These are phyloP conservation scores for Rhorus exstirpatorius DNA, from an alignment of 2,888 invertebrate genomes.

Conservation along the genomic window DNA sequence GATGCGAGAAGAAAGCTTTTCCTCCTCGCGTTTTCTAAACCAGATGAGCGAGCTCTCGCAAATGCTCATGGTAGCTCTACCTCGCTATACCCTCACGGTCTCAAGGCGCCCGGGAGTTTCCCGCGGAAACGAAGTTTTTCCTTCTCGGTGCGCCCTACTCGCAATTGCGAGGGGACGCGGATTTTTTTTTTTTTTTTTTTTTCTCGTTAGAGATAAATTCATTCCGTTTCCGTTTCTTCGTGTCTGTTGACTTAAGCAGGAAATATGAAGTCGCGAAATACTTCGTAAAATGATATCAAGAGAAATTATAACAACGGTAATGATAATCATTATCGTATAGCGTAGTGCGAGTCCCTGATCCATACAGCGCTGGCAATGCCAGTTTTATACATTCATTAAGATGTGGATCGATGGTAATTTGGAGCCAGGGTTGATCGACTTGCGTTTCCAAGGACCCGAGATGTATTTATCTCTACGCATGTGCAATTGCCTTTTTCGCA, in stretches of 20 bases:
- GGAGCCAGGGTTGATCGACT: no score
- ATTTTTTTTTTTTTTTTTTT: slow-evolving; percentile 32
- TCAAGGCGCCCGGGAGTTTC: slow-evolving; percentile 54
- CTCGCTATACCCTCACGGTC: slow-evolving; percentile 23
- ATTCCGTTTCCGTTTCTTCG: slow-evolving; percentile 49
- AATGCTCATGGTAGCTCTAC: slow-evolving; percentile 40
- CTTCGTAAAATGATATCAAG: slow-evolving; percentile 5
- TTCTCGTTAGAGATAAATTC: slow-evolving; percentile 54
- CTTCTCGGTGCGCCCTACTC: slow-evolving; percentile 8
- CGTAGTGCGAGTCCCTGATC: no score
- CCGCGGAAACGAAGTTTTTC: slow-evolving; percentile 68
- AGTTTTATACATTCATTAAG: no score
- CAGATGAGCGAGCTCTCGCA: slow-evolving; percentile 46
- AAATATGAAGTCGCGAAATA: slow-evolving; percentile 13
- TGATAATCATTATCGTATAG: neutral
- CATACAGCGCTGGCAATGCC: no score
- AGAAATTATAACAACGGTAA: neutral
- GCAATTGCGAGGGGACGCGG: slow-evolving; percentile 11
- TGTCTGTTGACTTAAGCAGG: slow-evolving; percentile 20
- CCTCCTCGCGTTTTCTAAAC: slow-evolving; percentile 51
- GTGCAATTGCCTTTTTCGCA: no score
- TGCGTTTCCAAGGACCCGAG: no score
- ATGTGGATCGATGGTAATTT: no score
- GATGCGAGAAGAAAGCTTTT: slow-evolving; percentile 61
- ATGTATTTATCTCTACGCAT: no score